Percentiles rank a stretch among this genome's conserved stretches.
phyloP scores from a whole-genome alignment of 2,888 invertebrate genomes.

The Acanthococcus lagerstroemiae region DNA sequence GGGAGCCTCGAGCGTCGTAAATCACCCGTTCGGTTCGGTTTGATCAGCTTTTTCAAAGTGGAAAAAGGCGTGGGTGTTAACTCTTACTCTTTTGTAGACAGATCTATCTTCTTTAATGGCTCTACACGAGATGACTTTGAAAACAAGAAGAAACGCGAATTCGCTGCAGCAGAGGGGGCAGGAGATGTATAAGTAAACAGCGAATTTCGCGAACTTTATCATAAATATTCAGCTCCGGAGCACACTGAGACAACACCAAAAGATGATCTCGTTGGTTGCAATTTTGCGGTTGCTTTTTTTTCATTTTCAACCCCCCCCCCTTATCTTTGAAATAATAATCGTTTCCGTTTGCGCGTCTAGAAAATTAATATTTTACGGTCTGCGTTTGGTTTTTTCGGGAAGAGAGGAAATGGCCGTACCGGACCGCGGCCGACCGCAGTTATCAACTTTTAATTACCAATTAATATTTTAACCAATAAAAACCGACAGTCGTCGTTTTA shows the following conservation, averaged over 20 bases:
- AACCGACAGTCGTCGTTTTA: constrained; percentile 18
- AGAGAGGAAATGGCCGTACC: too few species aligned
- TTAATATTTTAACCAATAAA: constrained; percentile 29
- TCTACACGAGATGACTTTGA: constrained; percentile 14
- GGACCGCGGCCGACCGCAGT: background rate
- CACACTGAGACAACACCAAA: background rate
- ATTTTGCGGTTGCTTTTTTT: background rate
- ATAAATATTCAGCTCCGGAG: too few species aligned
- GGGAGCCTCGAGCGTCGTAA: constrained; percentile 24
- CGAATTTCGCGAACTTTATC: too few species aligned
- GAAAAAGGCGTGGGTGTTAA: constrained; percentile 29
- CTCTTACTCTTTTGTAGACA: constrained; percentile 18
- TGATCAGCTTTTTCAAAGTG: constrained; percentile 28
- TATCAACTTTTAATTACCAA: constrained; percentile 25
- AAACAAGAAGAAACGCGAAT: background rate
- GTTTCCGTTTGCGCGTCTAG: background rate
- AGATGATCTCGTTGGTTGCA: background rate
- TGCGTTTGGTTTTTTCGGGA: too few species aligned
- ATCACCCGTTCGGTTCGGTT: constrained; percentile 19
- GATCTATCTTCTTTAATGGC: constrained; percentile 24
- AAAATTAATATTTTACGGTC: background rate
- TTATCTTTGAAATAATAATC: background rate
- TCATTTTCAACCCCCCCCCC: background rate
- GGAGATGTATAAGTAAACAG: too few species aligned
- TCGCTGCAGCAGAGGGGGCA: too few species aligned